Evolutionary conservation across 2,113 vertebrate species (phyloP).

Genomic region (sheep (Ovis aries)): ARS-UI_Ramb_v3.0 NC_056069.1:68798501-68799000

Average conservation of each 20-base stretch:
- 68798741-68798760: fast-evolving
- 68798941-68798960: background rate
- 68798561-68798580: background rate
- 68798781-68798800: background rate
- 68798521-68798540: constrained; percentile 32
- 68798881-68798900: background rate
- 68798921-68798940: background rate
- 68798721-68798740: background rate
- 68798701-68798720: fast-evolving
- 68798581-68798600: background rate
- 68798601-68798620: background rate
- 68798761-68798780: background rate
- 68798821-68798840: fast-evolving
- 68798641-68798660: fast-evolving
- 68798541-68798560: background rate
- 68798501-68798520: constrained; percentile 27
- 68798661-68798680: background rate
- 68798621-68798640: background rate
- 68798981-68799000: background rate
- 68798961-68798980: background rate
- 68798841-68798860: background rate
- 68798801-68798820: fast-evolving
- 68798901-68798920: fast-evolving
- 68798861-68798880: background rate
- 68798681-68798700: background rate